phyloP scores from a whole-genome alignment of 2,888 invertebrate genomes.

The Andrena marginata region DNA sequence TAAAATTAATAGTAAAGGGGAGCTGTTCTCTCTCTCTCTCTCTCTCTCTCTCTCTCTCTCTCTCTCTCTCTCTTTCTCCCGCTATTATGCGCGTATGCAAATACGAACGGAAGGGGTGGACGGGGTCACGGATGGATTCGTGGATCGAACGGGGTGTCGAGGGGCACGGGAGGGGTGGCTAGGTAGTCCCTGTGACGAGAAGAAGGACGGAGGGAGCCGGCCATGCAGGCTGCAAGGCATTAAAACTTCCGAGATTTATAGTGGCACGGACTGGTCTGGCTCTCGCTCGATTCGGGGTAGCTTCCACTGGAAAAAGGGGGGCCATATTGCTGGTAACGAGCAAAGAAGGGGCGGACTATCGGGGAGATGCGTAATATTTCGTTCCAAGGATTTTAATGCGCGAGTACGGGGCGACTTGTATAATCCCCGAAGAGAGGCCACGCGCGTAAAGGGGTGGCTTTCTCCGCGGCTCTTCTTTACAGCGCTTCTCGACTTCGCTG shows the following conservation, averaged over 20 bases:
- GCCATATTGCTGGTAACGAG: constrained; percentile 74
- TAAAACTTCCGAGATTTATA: constrained; percentile 84
- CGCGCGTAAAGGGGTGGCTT: neutral
- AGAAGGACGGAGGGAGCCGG: constrained; percentile 52
- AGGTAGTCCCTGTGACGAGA: constrained; percentile 36
- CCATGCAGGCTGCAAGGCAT: constrained; percentile 81
- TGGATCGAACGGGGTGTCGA: constrained; percentile 56
- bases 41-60: constrained; percentile 33
- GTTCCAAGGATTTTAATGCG: constrained; percentile 60
- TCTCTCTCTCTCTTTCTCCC: constrained; percentile 52
- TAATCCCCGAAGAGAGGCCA: constrained; percentile 1
- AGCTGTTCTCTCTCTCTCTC: constrained; percentile 58
- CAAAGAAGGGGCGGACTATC: constrained; percentile 56
- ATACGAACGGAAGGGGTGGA: constrained; percentile 75
- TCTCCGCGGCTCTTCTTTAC: neutral
- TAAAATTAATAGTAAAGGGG: constrained; percentile 85
- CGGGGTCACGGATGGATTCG: constrained; percentile 61
- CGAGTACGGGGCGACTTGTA: constrained; percentile 8
- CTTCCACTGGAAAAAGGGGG: constrained; percentile 68
- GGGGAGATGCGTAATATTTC: constrained; percentile 54
- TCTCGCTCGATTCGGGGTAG: constrained; percentile 71
- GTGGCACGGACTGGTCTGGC: constrained; percentile 75
- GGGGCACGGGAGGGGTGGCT: constrained; percentile 59
- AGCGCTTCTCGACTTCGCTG: neutral
- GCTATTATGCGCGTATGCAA: constrained; percentile 84